Base-by-base conservation (phyloP, 2,113 vertebrate genomes). In the Etheostoma cragini region DNA sequence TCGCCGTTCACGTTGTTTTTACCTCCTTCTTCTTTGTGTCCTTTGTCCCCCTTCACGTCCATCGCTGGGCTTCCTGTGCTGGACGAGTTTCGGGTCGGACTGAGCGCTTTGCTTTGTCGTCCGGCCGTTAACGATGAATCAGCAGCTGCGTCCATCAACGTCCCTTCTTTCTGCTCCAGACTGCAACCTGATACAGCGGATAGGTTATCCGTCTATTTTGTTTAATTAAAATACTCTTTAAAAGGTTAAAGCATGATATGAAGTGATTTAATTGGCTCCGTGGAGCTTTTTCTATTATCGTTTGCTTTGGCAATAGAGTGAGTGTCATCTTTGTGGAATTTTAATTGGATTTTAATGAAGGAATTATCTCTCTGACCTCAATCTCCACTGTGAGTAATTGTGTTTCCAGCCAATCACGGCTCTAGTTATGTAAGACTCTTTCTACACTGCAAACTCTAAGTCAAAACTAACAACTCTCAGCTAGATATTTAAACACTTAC, bases 281-380 rank as follows among this genome's bases (percentile, higher is more conserved):
- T 33, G 13, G 42, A 63, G 15, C 6, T n/a, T 56, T 58, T 26
- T 56, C 35, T 2, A 49, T 47, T 15, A 11, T 64, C 1, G 4
- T 21, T 56, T 50, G 56, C 30, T 57, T 19, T 45, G 24, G 21
- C 3, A 24, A 2, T 6, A n/a, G 38, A 52, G 50, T 57, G 42
- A 52, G 12, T 26, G 62, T 84, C 57, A 84, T 82, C 74, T 61
- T 35, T 74, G 64, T 71, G 82, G 79, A 83, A 87, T 87, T 56
- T 89, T 87, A 81, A 88, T 86, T 56, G 2, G 58, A 62, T 63
- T 67, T 72, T 24, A 71, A 81, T 67, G 68, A 70, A 69, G 57
- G 35, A 69, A 79, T 69, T 11, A 49, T 52, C 69, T 68, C 56
- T 75, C 42, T 45, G 65, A 45, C 83, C 66, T 45, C 71, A 64